These are phyloP conservation scores for Acronicta alni DNA, from an alignment of 2,888 invertebrate genomes.

Conservation along the genomic window DNA sequence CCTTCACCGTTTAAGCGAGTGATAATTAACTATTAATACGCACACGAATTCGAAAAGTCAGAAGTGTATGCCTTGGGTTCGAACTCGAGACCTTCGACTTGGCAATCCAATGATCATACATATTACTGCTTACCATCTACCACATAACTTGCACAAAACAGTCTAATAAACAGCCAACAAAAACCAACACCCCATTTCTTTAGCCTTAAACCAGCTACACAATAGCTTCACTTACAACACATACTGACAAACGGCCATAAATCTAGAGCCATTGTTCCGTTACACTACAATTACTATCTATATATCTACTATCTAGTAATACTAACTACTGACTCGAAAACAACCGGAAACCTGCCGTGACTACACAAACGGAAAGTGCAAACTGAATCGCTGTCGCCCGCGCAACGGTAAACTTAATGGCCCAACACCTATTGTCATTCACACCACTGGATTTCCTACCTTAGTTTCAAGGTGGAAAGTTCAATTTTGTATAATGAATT, in stretches of 20 bases:
- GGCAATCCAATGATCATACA: too few species aligned
- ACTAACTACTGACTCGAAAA: slow-evolving; percentile 36
- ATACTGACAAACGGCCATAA: slow-evolving; percentile 31
- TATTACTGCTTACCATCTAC: too few species aligned
- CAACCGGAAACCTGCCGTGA: slow-evolving; percentile 57
- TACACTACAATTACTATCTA: slow-evolving; percentile 43
- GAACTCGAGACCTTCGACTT: too few species aligned
- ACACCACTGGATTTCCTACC: slow-evolving; percentile 16
- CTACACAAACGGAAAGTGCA: slow-evolving; percentile 50
- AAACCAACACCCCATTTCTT: slow-evolving; percentile 25
- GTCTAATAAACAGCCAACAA: slow-evolving; percentile 37
- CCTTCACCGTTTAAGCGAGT: too few species aligned
- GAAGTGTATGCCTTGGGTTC: too few species aligned
- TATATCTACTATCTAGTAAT: slow-evolving; percentile 42
- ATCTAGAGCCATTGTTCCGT: slow-evolving; percentile 44
- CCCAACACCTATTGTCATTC: slow-evolving; percentile 48
- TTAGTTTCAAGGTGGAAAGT: neutral
- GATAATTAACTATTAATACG: too few species aligned
- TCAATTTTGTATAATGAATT: neutral
- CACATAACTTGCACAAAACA: neutral
- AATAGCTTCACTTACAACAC: slow-evolving; percentile 27
- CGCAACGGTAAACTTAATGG: slow-evolving; percentile 50
- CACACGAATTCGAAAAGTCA: too few species aligned
- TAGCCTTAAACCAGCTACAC: slow-evolving; percentile 16
- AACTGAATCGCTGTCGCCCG: slow-evolving; percentile 55